Evolutionary conservation across 2,888 invertebrate genomes (phyloP), one percentile per base, ranked within the genome.

Genomic region (Petrolisthes manimaculis): DNA sequence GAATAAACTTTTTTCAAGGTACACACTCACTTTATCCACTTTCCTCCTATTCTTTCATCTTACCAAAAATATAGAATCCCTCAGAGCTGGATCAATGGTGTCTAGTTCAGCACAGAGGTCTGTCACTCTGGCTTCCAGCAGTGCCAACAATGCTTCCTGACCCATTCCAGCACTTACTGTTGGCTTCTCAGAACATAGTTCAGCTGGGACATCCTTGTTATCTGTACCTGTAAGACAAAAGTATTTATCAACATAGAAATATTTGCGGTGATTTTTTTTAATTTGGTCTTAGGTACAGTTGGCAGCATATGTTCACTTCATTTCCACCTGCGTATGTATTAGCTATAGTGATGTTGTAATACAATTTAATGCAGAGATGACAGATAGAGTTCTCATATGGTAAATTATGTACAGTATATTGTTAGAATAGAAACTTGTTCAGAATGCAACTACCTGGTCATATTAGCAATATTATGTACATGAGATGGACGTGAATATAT

Each of bases 81-180:
- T 80, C 0, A 88, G 80, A 12, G 37, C 74, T 1, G 88, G 87
- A 9, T 85, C 83, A 74, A 90, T 90, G 78, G 83, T 86, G 78
- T 88, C 87, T 0, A 90, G 84, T 61, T 88, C 86, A 80, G 88
- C 86, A 86, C 90, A 90, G 55, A 90, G 81, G 75, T 89, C 90
- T 3, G 90, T 90, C n/a, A 90, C 89, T 85, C 90, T 56, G 24
- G 89, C 89, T 55, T 90, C 90, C 51, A 90, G 84, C 14, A 90
- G 78, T n/a, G 87, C 84, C 37, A 90, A 77, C 56, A 90, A 79
- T n/a, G 90, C 89, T 74, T 84, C 85, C 51, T 88, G 85, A 8
- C 90, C 90, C 78, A 89, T 82, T 4, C 83, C 83, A 5, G 83
- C 84, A 77, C 75, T 77, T 14, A 88, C 80, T 8, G 69, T 80